Evolutionary conservation across 1,140 invertebrate genomes (phyloP).

Genomic region (Drosophila tristis): DNA sequence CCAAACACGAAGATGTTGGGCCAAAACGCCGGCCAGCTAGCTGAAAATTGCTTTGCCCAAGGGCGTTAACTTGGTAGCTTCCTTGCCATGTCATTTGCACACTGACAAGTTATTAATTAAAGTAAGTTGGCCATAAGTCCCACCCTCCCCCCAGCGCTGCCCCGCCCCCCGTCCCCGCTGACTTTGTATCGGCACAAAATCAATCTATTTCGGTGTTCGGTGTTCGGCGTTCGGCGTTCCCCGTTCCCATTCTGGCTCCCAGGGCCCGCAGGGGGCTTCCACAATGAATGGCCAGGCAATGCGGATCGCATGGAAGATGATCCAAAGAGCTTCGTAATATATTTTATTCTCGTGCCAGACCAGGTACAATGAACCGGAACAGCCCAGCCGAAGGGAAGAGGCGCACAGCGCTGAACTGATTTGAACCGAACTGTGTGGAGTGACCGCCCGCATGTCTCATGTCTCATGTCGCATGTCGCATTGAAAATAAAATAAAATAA

Average conservation of each 20-base stretch:
- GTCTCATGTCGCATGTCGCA: conserved; percentile 3
- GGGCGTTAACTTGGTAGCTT: conserved; percentile 72
- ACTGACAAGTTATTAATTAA: conserved; percentile 83
- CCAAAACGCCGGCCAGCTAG: conserved; percentile 4
- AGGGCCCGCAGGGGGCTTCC: too few relatives aligned
- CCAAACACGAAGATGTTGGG: conserved; percentile 2
- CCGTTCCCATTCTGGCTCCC: background rate
- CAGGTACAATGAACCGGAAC: background rate
- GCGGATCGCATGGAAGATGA: background rate
- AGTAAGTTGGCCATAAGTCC: conserved; percentile 38
- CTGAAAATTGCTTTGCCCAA: conserved; percentile 65
- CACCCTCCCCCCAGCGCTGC: too few relatives aligned
- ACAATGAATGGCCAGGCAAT: too few relatives aligned
- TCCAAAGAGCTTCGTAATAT: background rate
- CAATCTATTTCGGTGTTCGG: conserved; percentile 12
- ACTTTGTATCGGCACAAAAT: conserved; percentile 37
- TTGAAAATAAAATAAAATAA: background rate
- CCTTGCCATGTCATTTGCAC: conserved; percentile 77
- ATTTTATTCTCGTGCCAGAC: background rate
- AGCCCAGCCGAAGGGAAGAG: too few relatives aligned
- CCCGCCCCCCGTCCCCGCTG: background rate
- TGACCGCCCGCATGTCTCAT: conserved; percentile 11
- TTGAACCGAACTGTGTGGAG: background rate
- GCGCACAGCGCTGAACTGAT: background rate
- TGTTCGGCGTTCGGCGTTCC: background rate